Evolutionary conservation across 92 coral and sea anemone species (phyloP), one percentile per base, ranked within the genome.

Genomic region (Nematostella vectensis): DNA sequence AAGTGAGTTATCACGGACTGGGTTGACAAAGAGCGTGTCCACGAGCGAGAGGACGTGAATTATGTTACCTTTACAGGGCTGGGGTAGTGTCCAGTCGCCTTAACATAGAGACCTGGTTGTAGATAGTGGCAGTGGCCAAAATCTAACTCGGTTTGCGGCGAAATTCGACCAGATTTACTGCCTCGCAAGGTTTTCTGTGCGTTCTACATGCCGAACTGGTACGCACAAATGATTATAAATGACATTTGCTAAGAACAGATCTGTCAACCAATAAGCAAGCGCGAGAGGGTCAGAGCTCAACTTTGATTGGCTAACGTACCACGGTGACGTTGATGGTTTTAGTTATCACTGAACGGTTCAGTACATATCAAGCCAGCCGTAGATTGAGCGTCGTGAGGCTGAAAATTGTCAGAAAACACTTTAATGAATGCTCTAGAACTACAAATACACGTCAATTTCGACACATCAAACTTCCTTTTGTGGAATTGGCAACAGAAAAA

Each of bases 141-240:
- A 54, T 11, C 20, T 25, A 17, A 15, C 27, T 17, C 39, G 45
- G 63, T 54, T 55, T 42, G 54, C 22, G 79, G 59, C 44, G 47
- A 60, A 66, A 66, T 25, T 59, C 43, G 48, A 54, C 25, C 40
- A 53, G 55, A 70, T 68, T 53, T 63, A 16, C 51, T 47, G 78
- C 58, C 52, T 29, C 30, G 38, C 51, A 51, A 79, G 85, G 57
- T 69, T 77, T 75, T 80, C 83, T 70, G 73, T 77, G 70, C 65
- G 48, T 74, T 65, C 68, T 76, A 70, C 78, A 85, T 85, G 83
- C 95, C 95, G 88, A 85, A 85, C 72, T 72, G 74, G 88, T 82
- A 58, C 76, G 39, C 63, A 68, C 71, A 77, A 65, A 76, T 71
- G 83, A 78, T 67, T 75, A 73, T 76, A 85, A 80, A 85, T 85